phyloP scores from a whole-genome alignment of 2,797 vertebrate genomes.

The Darevskia mixta region DNA sequence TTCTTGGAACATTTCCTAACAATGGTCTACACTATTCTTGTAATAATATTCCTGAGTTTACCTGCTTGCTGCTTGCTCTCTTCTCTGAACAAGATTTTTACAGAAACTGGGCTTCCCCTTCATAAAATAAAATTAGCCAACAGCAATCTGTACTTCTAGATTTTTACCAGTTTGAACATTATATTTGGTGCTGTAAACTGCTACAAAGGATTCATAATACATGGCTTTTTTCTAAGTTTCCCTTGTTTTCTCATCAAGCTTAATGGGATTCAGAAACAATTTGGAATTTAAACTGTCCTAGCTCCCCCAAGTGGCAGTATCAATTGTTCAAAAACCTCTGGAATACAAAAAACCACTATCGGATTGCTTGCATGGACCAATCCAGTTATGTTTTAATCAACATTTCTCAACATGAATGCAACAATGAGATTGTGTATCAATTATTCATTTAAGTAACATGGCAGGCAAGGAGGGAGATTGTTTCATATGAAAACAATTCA shows the following conservation, averaged over 20 bases:
- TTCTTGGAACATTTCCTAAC: no score
- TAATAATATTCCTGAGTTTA: neutral
- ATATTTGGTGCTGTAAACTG: slow-evolving; percentile 7
- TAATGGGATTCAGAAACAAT: neutral
- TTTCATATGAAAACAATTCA: neutral
- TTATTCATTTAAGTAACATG: neutral
- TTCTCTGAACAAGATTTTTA: neutral
- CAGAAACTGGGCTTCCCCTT: slow-evolving; percentile 15
- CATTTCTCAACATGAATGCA: slow-evolving; percentile 7
- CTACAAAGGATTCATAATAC: slow-evolving; percentile 13
- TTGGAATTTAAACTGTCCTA: neutral
- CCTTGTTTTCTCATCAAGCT: neutral
- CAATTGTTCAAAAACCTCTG: neutral
- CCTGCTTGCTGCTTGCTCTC: neutral
- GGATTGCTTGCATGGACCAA: neutral
- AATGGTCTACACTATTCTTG: neutral
- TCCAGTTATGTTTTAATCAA: neutral
- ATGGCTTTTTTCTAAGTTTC: neutral
- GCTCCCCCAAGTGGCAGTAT: slow-evolving; percentile 57
- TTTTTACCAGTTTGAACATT: neutral
- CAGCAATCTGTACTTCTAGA: neutral
- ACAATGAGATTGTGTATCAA: neutral
- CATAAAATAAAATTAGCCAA: slow-evolving; percentile 25
- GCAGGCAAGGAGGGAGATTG: neutral
- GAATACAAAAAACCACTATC: neutral